Base-by-base conservation (phyloP, 2,113 vertebrate genomes). In the Rhagologus leucostigma region DNA sequence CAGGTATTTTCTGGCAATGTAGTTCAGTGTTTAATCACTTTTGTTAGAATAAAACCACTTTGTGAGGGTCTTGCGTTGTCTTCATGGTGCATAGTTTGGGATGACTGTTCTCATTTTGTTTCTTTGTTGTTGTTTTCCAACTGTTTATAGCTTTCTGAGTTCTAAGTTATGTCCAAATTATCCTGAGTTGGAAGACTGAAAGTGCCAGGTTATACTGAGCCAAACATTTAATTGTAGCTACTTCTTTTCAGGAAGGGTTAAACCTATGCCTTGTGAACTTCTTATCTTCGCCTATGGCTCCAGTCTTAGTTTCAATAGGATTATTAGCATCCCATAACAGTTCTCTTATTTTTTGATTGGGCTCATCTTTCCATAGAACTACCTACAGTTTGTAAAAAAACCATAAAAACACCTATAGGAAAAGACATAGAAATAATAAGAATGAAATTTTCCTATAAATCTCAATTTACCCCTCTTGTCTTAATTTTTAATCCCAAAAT, bases 81-180 rank as follows among this genome's bases (percentile, higher is more conserved):
- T 16, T 67, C 6, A 0, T 6, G 59, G 23, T 59, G 56, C 3
- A 33, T 7, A 8, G 35, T 21, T 87, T 57, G 50, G 30, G n/a
- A 10, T 62, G 32, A 23, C 8, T 64, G 7, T 21, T 49, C 32
- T 64, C 4, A 5, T 60, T 65, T 88, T 27, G 9, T 27, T 55
- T 12, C 0, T 0, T 2, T 29, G 22, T 44, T 8, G 2, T 30
- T 65, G 5, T 62, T 90, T 63, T 53, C 41, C 16, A 60, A 1
- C 5, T 65, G 44, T 13, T 21, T 16, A 6, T 2, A 62, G 49
- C 37, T 60, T 73, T 59, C 16, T 13, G 35, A 67, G 35, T 55
- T 74, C 41, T 6, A 17, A 21, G 13, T 52, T 37, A 9, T 5
- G 7, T 33, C 32, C 15, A 37, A 71, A 24, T 63, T 47, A 44